Conservation (phyloP, 1,140 invertebrate genomes). For the Brachionus rotundiformis region DNA sequence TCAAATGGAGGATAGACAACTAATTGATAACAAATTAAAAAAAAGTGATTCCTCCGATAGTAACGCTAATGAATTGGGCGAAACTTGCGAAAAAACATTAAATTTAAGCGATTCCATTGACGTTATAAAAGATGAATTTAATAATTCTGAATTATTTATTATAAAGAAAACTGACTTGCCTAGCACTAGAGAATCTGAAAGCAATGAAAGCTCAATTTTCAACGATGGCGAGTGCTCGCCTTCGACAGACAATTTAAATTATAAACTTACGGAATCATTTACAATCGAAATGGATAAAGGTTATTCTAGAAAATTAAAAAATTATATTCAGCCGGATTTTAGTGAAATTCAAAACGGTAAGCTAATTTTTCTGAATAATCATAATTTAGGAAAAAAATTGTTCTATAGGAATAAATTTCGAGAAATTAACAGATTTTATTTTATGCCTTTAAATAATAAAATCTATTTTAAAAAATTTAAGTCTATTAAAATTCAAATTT, state of each 20-base stretch:
- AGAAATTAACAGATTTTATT: constrained; percentile 16
- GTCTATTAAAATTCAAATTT: not conserved
- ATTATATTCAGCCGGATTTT: not conserved
- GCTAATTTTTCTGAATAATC: constrained; percentile 27
- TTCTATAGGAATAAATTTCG: not conserved
- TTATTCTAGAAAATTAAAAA: not conserved
- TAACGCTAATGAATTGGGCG: not conserved
- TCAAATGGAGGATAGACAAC: constrained; percentile 23
- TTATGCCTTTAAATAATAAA: not conserved
- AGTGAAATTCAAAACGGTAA: constrained; percentile 44
- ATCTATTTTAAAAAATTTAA: not conserved
- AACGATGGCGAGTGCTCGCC: not conserved
- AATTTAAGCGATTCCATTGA: constrained; percentile 13
- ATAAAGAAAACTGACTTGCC: not conserved
- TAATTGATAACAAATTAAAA: not conserved
- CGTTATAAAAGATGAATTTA: not conserved
- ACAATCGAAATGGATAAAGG: constrained; percentile 5
- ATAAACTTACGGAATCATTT: constrained; percentile 13
- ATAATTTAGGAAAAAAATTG: constrained; percentile 22
- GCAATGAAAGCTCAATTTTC: not conserved
- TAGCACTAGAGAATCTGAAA: not conserved
- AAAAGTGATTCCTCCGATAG: not conserved
- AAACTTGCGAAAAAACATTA: not conserved
- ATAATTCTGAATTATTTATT: not conserved
- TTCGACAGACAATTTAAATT: not conserved